Percentiles rank a stretch among this genome's conserved stretches.
Conservation (phyloP, 2,797 vertebrate genomes). For the Mastacembelus armatus region DNA sequence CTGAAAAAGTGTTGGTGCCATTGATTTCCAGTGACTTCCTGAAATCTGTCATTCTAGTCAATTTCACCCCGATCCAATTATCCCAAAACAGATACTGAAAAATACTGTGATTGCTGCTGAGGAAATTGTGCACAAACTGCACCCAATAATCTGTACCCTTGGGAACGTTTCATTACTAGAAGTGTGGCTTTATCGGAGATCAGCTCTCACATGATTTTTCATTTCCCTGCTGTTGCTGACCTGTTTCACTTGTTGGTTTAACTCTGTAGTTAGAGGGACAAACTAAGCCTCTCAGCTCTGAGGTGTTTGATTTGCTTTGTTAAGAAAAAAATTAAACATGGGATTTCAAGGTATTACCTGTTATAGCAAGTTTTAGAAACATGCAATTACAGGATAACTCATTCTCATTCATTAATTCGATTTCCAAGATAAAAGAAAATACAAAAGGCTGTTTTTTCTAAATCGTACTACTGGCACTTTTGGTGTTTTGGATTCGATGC, state of each 20-base stretch:
- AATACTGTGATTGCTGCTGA: background rate
- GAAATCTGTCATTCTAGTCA: constrained; percentile 5
- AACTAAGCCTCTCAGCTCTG: background rate
- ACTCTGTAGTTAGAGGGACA: background rate
- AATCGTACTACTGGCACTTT: too few species aligned
- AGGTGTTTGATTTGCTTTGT: background rate
- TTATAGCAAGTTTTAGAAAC: constrained; percentile 20
- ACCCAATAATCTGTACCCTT: constrained; percentile 2
- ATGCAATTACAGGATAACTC: background rate
- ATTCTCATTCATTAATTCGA: constrained; percentile 5
- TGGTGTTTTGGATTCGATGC: constrained; percentile 24
- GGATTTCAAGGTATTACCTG: constrained; percentile 4
- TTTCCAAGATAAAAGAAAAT: background rate
- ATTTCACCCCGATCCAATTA: constrained; percentile 7
- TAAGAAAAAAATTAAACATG: constrained; percentile 10
- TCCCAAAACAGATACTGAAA: background rate
- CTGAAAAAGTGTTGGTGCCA: constrained; percentile 1
- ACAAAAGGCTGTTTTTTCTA: background rate
- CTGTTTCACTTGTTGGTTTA: background rate
- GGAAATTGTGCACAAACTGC: constrained; percentile 6
- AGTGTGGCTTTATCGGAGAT: constrained; percentile 3
- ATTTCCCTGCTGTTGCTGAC: constrained; percentile 4
- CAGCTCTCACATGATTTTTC: background rate
- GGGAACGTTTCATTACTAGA: background rate
- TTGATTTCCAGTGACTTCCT: constrained; percentile 18